A percentile compares a stretch with the other conserved stretches of the same genome.
Conservation (phyloP, 1,140 invertebrate species). For the Daktulosphaira vitifoliae region DNA sequence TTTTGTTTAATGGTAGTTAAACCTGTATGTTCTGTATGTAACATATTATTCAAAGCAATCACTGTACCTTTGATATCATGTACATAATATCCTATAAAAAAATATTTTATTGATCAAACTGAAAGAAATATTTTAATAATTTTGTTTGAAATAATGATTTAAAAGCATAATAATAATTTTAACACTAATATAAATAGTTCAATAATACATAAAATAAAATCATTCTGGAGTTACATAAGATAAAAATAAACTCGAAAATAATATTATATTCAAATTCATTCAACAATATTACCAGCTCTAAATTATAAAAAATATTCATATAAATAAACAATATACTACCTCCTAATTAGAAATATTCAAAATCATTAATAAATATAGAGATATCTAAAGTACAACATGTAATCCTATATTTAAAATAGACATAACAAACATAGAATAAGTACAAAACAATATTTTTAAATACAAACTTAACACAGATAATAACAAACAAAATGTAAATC, state of each 20-base stretch:
- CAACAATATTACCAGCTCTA: not conserved
- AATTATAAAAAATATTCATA: no score
- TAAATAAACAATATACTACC: no score
- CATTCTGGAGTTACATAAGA: not conserved
- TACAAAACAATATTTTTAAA: conserved; percentile 1
- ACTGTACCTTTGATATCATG: conserved; percentile 66
- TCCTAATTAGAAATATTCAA: no score
- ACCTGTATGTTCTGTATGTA: conserved; percentile 64
- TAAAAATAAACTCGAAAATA: not conserved
- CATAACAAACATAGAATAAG: not conserved
- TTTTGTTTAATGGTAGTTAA: conserved; percentile 82
- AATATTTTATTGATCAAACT: conserved; percentile 23
- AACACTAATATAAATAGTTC: no score
- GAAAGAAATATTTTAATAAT: not conserved
- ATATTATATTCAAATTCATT: not conserved
- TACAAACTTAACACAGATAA: not conserved
- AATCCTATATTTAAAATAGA: no score
- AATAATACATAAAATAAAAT: no score
- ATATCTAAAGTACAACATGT: no score
- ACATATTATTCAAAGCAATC: conserved; percentile 61
- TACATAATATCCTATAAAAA: conserved; percentile 56
- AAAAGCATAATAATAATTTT: no score
- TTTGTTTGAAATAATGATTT: no score
- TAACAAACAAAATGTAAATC: no score
- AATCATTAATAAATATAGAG: no score